Percentiles rank a stretch among this genome's conserved stretches.
phyloP scores from a whole-genome alignment of 2,113 vertebrate species.

The Indicator maculatus region DNA sequence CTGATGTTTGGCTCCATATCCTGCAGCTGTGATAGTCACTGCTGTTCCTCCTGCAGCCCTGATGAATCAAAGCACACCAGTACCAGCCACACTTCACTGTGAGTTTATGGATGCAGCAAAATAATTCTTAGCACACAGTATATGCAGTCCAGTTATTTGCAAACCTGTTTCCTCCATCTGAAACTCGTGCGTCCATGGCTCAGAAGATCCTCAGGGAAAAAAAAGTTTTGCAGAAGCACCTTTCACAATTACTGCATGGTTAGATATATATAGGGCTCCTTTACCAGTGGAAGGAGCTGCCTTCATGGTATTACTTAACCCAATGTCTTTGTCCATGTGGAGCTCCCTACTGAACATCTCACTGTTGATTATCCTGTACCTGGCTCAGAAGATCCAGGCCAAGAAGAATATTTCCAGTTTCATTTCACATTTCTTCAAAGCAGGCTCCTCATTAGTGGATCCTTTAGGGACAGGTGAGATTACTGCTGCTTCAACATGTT shows the following conservation, averaged over 20 bases:
- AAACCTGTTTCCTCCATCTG: neutral
- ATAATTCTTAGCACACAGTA: neutral
- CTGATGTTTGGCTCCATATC: neutral
- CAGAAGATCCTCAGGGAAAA: neutral
- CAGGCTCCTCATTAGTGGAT: neutral
- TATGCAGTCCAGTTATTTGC: neutral
- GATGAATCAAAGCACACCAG: neutral
- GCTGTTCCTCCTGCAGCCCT: neutral
- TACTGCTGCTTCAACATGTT: neutral
- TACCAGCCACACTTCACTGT: accelerated
- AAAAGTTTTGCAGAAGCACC: neutral
- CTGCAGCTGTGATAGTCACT: neutral
- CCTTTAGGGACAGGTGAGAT: neutral
- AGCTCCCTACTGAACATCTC: neutral
- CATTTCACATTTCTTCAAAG: neutral
- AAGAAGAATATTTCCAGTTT: neutral
- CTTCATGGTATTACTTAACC: neutral
- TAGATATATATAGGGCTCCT: neutral
- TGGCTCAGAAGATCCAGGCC: neutral
- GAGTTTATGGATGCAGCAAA: neutral
- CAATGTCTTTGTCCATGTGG: neutral
- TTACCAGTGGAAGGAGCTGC: neutral
- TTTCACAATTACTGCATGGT: neutral
- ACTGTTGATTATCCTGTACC: neutral
- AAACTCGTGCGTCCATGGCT: accelerated